phyloP scores from a whole-genome alignment of 2,797 vertebrate species.

The Tarsius wallacei region DNA sequence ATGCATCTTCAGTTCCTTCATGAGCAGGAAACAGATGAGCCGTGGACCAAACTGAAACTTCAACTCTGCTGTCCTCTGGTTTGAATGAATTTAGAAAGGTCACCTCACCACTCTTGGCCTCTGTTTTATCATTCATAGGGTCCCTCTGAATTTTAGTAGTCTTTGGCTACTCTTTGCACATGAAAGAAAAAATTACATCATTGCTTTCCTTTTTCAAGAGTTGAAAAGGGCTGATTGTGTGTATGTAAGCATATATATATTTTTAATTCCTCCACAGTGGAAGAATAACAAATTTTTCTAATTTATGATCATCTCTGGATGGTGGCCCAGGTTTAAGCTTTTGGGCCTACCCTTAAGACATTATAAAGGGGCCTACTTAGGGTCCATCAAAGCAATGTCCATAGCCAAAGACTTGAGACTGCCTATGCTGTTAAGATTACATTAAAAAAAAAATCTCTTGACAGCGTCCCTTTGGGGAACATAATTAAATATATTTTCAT shows the following conservation, averaged over 20 bases:
- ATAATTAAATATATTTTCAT: not conserved
- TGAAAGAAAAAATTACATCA: not conserved
- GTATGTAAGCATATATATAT: not conserved
- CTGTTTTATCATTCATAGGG: fast-evolving
- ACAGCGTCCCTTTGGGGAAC: not conserved
- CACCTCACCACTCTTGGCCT: fast-evolving
- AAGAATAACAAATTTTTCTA: not conserved
- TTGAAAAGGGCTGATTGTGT: not conserved
- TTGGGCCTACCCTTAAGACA: not conserved
- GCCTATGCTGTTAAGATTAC: fast-evolving
- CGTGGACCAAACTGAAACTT: fast-evolving
- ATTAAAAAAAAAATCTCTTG: not conserved
- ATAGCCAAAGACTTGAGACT: not conserved
- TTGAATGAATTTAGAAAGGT: fast-evolving
- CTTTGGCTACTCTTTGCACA: not conserved
- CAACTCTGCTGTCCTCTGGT: fast-evolving
- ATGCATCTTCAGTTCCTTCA: fast-evolving
- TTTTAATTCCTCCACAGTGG: not conserved
- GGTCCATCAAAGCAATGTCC: not conserved
- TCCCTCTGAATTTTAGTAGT: not conserved
- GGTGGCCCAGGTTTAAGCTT: not conserved
- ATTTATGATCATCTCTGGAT: not conserved
- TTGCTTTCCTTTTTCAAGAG: not conserved
- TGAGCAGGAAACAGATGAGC: not conserved
- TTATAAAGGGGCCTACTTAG: not conserved